Evolutionary conservation across 2,888 invertebrate genomes (phyloP).

Genomic region (Leptinotarsa juncta): DNA sequence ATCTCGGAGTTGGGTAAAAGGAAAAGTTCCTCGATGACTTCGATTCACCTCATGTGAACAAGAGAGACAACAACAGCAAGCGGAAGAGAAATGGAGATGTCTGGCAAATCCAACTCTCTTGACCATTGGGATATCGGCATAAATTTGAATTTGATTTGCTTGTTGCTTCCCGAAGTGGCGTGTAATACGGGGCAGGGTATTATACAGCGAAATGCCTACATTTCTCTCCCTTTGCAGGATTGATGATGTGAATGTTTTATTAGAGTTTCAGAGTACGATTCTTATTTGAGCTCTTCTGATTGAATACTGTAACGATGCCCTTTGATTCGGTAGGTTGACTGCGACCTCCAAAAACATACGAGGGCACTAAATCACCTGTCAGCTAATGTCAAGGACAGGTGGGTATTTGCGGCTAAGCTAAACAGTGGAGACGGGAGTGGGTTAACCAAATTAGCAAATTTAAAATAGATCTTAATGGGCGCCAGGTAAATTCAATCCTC

Average conservation of each 20-base stretch:
- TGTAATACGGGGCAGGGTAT: background rate
- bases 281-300: too few relatives aligned
- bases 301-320: too few relatives aligned
- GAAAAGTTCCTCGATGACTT: background rate
- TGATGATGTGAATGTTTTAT: background rate
- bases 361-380: too few relatives aligned
- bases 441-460: too few relatives aligned
- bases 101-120: slow-evolving; percentile 7
- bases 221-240: background rate
- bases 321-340: too few relatives aligned
- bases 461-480: too few relatives aligned
- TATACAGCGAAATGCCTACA: background rate
- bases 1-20: slow-evolving; percentile 7
- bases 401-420: too few relatives aligned
- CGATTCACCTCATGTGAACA: background rate
- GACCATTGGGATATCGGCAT: slow-evolving; percentile 17
- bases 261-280: background rate
- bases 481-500: too few relatives aligned
- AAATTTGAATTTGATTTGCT: slow-evolving; percentile 21
- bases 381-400: too few relatives aligned
- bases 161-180: slow-evolving; percentile 1
- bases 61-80: slow-evolving; percentile 4
- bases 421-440: too few relatives aligned
- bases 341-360: too few relatives aligned
- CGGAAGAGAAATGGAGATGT: slow-evolving; percentile 6